These are phyloP conservation scores for Helicolenus hilgendorfi DNA, from an alignment of 2,797 vertebrate species.

Conservation along the genomic window DNA sequence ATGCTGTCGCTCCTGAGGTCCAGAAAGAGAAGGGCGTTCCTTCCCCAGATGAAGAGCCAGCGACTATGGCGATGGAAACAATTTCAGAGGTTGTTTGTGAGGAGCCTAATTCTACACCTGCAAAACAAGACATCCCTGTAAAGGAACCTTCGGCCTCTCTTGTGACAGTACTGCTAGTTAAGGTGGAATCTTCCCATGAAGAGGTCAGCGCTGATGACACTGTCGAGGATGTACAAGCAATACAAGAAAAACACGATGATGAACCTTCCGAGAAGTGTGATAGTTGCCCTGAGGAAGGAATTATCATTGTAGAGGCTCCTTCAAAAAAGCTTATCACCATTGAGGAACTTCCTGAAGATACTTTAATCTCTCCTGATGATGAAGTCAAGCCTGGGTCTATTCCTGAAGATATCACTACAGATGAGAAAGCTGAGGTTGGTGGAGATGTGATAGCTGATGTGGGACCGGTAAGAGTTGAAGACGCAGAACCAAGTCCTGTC, in stretches of 20 bases:
- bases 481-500: background rate
- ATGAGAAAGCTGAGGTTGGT: background rate
- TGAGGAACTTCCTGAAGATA: constrained; percentile 6
- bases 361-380: background rate
- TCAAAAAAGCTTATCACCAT: background rate
- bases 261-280: background rate
- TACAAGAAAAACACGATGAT: background rate
- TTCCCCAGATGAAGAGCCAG: background rate
- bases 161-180: background rate
- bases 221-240: background rate
- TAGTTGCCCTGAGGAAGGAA: background rate
- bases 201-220: background rate
- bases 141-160: background rate
- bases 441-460: background rate
- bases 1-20: background rate
- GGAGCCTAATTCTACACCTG: background rate
- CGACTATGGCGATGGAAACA: constrained; percentile 12
- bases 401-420: background rate
- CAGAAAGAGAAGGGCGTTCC: background rate
- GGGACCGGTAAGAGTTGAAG: background rate
- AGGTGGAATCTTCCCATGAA: background rate
- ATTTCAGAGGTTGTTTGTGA: constrained; percentile 16
- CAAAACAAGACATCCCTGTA: background rate
- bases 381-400: background rate
- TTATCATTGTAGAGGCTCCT: background rate